phyloP scores from a whole-genome alignment of 2,113 vertebrate species.

The Apteryx owenii region DNA sequence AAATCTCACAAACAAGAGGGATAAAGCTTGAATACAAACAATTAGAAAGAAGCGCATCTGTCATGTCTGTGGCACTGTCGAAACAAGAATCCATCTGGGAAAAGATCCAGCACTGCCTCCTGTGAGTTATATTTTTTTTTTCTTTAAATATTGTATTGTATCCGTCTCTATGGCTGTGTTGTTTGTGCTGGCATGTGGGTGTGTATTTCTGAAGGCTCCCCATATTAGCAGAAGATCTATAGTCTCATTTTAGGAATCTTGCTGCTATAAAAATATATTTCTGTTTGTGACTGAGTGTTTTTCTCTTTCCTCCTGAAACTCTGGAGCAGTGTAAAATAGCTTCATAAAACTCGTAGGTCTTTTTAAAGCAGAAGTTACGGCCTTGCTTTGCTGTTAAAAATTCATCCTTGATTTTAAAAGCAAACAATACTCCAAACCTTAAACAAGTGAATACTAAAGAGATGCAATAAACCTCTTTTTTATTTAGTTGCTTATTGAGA shows the following conservation, averaged over 20 bases:
- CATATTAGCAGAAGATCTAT: slow-evolving; percentile 33
- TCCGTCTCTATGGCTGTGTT: neutral
- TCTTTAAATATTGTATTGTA: slow-evolving; percentile 6
- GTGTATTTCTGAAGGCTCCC: slow-evolving; percentile 27
- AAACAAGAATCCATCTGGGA: slow-evolving; percentile 1
- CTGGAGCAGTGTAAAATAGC: neutral
- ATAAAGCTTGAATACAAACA: slow-evolving; percentile 4
- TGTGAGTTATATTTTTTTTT: neutral
- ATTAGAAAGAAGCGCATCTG: slow-evolving; percentile 36
- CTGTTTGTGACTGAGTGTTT: neutral
- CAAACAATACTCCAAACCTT: neutral
- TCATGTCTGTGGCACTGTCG: neutral
- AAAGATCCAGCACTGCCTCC: slow-evolving; percentile 27
- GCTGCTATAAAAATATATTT: slow-evolving; percentile 9
- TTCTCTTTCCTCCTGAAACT: slow-evolving; percentile 16
- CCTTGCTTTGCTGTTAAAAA: slow-evolving; percentile 15
- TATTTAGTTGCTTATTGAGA: slow-evolving; percentile 25
- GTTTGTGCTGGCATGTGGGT: neutral
- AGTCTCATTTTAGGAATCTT: slow-evolving; percentile 17
- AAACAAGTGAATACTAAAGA: neutral
- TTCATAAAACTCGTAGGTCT: slow-evolving; percentile 33
- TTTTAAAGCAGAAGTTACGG: slow-evolving; percentile 44
- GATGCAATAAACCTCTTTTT: neutral
- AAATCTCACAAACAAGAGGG: neutral
- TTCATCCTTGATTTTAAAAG: neutral